phyloP scores from a whole-genome alignment of 2,113 vertebrate species.

The Hipposideros armiger region DNA sequence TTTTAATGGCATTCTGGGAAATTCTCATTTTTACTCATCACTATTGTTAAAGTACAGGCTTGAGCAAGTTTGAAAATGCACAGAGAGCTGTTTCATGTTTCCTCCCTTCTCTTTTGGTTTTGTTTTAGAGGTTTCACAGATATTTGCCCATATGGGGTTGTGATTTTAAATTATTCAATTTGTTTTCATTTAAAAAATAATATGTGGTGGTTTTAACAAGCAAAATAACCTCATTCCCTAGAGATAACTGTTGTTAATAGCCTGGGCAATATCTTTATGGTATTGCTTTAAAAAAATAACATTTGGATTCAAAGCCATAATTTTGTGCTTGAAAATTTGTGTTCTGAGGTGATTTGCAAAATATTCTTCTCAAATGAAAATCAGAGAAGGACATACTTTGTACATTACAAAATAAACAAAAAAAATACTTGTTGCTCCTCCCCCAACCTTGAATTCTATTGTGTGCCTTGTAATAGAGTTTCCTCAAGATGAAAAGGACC shows the following conservation, averaged over 20 bases:
- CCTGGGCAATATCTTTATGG: background rate
- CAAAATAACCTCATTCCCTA: constrained; percentile 15
- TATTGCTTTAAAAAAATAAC: constrained; percentile 8
- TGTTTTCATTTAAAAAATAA: constrained; percentile 55
- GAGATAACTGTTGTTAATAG: background rate
- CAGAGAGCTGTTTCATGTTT: background rate
- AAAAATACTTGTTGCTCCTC: background rate
- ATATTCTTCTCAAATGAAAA: background rate
- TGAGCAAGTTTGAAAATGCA: background rate
- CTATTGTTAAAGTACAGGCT: background rate
- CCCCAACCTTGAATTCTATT: background rate
- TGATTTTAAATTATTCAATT: constrained; percentile 37
- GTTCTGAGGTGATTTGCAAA: background rate
- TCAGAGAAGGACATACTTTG: background rate
- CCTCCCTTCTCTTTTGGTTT: background rate
- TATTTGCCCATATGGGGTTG: background rate
- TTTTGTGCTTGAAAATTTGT: constrained; percentile 34
- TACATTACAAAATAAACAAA: constrained; percentile 17
- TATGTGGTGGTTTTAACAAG: background rate
- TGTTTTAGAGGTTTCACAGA: background rate
- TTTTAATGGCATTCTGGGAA: background rate
- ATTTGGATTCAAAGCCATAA: background rate
- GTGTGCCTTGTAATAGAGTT: background rate
- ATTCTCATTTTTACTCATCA: background rate
- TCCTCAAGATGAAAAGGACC: background rate